These are phyloP conservation scores for Elymnias hypermnestra DNA, from an alignment of 1,140 invertebrate genomes.

Conservation along the genomic window DNA sequence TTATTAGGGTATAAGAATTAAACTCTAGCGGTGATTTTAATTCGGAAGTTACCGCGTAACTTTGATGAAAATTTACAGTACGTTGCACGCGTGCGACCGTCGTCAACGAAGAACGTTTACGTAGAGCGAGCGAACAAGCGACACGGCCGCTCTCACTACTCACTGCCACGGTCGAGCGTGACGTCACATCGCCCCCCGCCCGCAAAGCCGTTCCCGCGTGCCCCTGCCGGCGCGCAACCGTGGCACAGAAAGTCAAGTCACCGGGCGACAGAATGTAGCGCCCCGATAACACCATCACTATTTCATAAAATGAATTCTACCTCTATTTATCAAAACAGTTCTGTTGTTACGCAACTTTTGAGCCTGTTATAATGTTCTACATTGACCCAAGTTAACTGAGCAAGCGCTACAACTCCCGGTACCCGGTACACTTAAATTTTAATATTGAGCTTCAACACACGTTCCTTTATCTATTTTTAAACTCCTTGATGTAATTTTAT, in stretches of 20 bases:
- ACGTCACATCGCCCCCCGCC: slow-evolving; percentile 53
- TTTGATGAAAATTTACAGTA: slow-evolving; percentile 43
- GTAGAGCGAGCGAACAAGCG: slow-evolving; percentile 61
- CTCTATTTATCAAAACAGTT: slow-evolving; percentile 55
- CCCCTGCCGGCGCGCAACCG: slow-evolving; percentile 33
- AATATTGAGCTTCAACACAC: too few relatives aligned
- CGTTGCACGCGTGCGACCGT: slow-evolving; percentile 67
- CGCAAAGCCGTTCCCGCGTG: slow-evolving; percentile 32
- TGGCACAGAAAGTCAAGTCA: slow-evolving; percentile 65
- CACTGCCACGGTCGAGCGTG: slow-evolving; percentile 72
- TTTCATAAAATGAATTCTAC: slow-evolving; percentile 47
- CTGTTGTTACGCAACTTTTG: slow-evolving; percentile 52
- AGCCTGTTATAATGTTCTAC: slow-evolving; percentile 35
- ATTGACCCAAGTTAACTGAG: not conserved
- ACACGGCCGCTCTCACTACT: slow-evolving; percentile 69
- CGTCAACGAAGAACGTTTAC: slow-evolving; percentile 68
- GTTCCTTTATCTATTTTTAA: too few relatives aligned
- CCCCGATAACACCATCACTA: slow-evolving; percentile 61
- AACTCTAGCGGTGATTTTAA: slow-evolving; percentile 27
- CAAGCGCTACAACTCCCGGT: too few relatives aligned
- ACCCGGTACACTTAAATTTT: too few relatives aligned
- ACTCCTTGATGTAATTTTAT: too few relatives aligned
- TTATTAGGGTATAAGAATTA: too few relatives aligned
- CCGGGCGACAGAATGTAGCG: slow-evolving; percentile 57
- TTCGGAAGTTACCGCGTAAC: slow-evolving; percentile 45